phyloP scores from a whole-genome alignment of 2,113 vertebrate genomes.

The Ahaetulla prasina region DNA sequence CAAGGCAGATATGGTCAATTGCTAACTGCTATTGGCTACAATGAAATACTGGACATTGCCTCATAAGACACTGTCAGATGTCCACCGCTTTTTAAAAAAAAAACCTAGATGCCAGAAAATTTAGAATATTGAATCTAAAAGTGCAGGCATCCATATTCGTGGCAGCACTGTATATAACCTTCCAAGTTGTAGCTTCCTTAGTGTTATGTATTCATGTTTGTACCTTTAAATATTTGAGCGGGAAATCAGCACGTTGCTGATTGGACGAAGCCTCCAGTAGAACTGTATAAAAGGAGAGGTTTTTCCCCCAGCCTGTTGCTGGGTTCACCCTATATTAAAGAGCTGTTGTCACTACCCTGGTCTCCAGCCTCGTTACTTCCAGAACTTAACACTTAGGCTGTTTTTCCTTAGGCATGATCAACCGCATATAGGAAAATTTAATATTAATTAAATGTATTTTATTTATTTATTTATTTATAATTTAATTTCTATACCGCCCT shows the following conservation, averaged over 20 bases:
- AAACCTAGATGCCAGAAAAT: background rate
- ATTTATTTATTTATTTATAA: no score
- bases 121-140: slow-evolving; percentile 32
- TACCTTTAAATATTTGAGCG: no score
- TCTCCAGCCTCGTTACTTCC: no score
- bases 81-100: background rate
- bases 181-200: slow-evolving; percentile 38
- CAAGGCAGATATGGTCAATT: background rate
- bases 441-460: background rate
- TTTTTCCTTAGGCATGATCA: slow-evolving; percentile 31
- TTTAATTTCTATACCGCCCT: no score
- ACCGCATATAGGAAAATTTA: slow-evolving; percentile 40
- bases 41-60: background rate
- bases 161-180: background rate
- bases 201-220: no score
- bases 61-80: background rate
- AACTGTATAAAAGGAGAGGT: no score
- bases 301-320: no score
- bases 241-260: no score
- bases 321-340: no score
- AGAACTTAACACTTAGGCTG: no score
- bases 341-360: no score
- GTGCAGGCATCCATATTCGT: slow-evolving; percentile 30
- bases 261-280: no score
- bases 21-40: background rate